Percentiles rank a stretch among this genome's conserved stretches.
These are phyloP conservation scores for Xanthia togata DNA, from an alignment of 2,888 invertebrate species.

Conservation along the genomic window DNA sequence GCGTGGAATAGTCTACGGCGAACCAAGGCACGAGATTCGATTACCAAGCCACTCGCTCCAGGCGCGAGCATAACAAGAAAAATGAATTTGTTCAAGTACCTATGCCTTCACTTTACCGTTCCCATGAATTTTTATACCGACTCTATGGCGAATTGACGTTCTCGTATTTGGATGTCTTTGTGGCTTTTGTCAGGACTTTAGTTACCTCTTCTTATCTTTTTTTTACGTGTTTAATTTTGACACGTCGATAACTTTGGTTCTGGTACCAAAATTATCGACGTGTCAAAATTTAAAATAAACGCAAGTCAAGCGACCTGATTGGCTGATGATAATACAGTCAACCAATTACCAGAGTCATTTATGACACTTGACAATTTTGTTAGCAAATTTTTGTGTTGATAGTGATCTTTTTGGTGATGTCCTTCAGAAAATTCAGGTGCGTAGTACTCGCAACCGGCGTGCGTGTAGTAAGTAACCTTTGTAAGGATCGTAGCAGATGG, in stretches of 20 bases:
- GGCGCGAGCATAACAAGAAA: conserved; percentile 78
- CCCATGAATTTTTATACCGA: conserved; percentile 67
- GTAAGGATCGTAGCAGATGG: too few species aligned
- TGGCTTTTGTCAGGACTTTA: neutral
- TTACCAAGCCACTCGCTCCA: conserved; percentile 73
- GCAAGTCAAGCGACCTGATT: neutral
- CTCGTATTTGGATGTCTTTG: conserved; percentile 23
- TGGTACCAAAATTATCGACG: neutral
- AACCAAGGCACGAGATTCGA: conserved; percentile 72
- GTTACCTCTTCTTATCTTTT: neutral
- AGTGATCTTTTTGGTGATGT: too few species aligned
- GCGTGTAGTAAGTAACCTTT: too few species aligned
- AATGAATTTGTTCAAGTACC: conserved; percentile 77
- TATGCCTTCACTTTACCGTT: conserved; percentile 58
- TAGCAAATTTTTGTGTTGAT: neutral
- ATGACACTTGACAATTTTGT: neutral
- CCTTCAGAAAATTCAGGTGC: too few species aligned
- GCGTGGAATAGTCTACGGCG: conserved; percentile 38
- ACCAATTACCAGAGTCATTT: neutral
- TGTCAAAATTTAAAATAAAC: neutral
- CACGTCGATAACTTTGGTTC: too few species aligned
- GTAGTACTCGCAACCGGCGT: too few species aligned
- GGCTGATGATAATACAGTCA: neutral
- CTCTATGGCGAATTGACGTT: conserved; percentile 38
- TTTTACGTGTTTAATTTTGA: conserved; percentile 3